Percentiles rank a stretch among this genome's conserved stretches.
Evolutionary conservation across 2,113 vertebrate genomes (phyloP).

Genomic region (Pontoporia blainvillei): DNA sequence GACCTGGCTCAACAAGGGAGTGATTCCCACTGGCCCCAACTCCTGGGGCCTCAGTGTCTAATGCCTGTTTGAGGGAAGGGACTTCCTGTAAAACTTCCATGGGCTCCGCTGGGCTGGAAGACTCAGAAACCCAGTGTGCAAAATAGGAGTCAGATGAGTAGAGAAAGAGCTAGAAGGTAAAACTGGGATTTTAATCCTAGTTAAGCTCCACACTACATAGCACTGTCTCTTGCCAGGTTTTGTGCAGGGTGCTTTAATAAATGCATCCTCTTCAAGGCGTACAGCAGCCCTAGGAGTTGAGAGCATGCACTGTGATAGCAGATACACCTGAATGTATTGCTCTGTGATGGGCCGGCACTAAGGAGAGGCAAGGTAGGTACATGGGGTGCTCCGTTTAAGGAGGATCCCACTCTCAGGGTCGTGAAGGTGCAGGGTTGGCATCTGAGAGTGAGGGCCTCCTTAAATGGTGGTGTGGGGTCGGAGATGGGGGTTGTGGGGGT

Average conservation of each 20-base stretch:
- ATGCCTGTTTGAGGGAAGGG: background rate
- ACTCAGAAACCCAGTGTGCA: background rate
- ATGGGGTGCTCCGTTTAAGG: background rate
- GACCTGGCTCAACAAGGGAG: background rate
- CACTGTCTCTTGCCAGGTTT: background rate
- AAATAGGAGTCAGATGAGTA: background rate
- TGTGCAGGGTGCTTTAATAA: background rate
- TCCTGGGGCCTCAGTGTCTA: background rate
- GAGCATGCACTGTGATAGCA: fast-evolving
- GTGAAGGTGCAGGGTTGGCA: background rate
- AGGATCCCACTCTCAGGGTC: background rate
- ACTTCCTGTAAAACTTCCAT: background rate
- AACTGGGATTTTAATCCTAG: background rate
- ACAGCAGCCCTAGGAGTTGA: background rate
- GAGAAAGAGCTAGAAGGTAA: background rate
- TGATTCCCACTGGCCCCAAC: background rate
- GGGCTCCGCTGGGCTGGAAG: background rate
- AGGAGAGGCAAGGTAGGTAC: background rate
- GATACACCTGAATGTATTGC: background rate
- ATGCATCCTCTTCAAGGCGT: background rate
- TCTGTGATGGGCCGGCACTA: background rate
- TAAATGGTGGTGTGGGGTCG: background rate
- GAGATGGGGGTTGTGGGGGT: too few species aligned
- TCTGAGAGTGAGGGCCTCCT: background rate
- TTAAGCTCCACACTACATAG: background rate